These are phyloP conservation scores for Corythornis vintsioides DNA, from an alignment of 2,113 vertebrate species.

Conservation along the genomic window DNA sequence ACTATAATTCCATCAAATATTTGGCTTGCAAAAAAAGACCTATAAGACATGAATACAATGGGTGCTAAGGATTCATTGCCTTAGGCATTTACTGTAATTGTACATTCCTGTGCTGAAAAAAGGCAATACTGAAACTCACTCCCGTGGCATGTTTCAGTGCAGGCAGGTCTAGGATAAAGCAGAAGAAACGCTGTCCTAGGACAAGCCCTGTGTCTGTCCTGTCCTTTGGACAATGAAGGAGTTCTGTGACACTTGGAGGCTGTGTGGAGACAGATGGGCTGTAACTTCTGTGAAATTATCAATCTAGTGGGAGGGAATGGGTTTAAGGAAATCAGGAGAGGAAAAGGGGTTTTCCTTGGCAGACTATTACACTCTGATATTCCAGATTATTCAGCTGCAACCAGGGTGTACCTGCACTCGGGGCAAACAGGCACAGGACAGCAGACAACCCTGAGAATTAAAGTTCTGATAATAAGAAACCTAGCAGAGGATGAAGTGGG, in stretches of 20 bases:
- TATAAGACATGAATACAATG: not conserved
- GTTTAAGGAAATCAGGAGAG: not conserved
- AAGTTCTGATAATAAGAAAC: not conserved
- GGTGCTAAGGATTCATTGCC: not conserved
- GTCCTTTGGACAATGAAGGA: not conserved
- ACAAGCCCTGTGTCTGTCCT: not conserved
- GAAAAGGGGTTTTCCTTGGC: not conserved
- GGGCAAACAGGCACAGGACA: no score
- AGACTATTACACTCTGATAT: not conserved
- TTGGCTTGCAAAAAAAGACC: not conserved
- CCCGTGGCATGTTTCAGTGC: not conserved
- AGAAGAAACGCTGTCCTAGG: not conserved
- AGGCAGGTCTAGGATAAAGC: not conserved
- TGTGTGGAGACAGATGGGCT: not conserved
- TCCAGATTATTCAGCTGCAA: not conserved
- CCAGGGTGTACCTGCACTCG: not conserved
- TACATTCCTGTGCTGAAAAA: not conserved
- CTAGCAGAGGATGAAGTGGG: not conserved
- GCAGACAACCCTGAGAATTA: not conserved
- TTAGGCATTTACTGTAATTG: not conserved
- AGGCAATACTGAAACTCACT: not conserved
- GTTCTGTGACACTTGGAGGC: not conserved
- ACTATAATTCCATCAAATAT: constrained; percentile 25
- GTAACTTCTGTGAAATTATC: not conserved
- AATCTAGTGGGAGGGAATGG: not conserved